These are phyloP conservation scores for Leptinotarsa lineolata DNA, from an alignment of 1,140 invertebrate genomes.

Conservation along the genomic window DNA sequence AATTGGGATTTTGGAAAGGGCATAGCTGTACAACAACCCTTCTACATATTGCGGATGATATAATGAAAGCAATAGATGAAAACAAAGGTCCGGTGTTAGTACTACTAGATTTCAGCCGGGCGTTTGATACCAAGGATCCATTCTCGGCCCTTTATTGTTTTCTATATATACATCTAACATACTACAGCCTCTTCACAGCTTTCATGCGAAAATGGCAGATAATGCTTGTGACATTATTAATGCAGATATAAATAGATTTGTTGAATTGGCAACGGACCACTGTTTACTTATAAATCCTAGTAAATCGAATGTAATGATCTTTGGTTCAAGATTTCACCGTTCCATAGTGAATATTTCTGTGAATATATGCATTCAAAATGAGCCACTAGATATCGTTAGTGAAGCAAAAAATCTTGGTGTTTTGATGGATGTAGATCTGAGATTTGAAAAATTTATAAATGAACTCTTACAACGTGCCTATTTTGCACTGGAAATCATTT, in stretches of 20 bases:
- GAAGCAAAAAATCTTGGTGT: slow-evolving; percentile 7
- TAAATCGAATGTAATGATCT: neutral
- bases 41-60: slow-evolving; percentile 16
- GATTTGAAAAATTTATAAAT: too few relatives aligned
- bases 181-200: neutral
- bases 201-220: neutral
- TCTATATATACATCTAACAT: too few relatives aligned
- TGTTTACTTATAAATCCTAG: too few relatives aligned
- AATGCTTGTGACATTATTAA: too few relatives aligned
- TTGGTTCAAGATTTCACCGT: too few relatives aligned
- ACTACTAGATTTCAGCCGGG: neutral
- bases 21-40: slow-evolving; percentile 11
- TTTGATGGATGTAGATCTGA: neutral
- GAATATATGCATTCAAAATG: neutral
- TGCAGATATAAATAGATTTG: too few relatives aligned
- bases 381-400: slow-evolving; percentile 1
- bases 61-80: slow-evolving; percentile 4
- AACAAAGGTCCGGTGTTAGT: too few relatives aligned
- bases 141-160: neutral
- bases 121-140: neutral
- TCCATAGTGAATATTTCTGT: neutral
- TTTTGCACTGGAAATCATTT: too few relatives aligned
- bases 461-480: too few relatives aligned
- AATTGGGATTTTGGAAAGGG: slow-evolving; percentile 12
- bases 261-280: too few relatives aligned